Base-by-base conservation (phyloP, 1,140 invertebrate species). In the Drosophila lacteicornis region DNA sequence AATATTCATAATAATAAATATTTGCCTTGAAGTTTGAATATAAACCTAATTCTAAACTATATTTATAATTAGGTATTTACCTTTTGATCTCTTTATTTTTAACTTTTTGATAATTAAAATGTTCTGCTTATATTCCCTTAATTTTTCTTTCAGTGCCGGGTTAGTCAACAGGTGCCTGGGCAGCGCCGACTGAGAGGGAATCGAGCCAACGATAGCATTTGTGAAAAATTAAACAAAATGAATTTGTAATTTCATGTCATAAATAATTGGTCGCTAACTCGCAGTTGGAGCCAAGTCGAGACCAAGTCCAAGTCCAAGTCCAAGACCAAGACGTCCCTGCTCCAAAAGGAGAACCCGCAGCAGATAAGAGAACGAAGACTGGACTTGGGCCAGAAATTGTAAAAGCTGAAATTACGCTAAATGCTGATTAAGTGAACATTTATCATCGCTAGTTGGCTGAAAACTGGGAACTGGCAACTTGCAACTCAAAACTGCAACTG, bases 171-270 rank as follows among this genome's bases (percentile, higher is more conserved):
- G 82, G 82, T 85, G 79, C 61, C 50, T 40, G 43, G 15, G 19
- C 51, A 38, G n/a, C 8, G 47, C 9, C 9, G 7, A 60, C n/a
- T 33, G 33, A 56, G 45, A 46, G 49, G 12, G 62, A 40, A 19
- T 53, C 40, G 33, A 45, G 50, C 17, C 8, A 43, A 58, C 55
- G 62, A 60, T 45, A 60, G 70, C 76, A 62, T 90, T 90, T 85
- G 75, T 92, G 91, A 92, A 92, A 92, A 92, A 92, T 92, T 91
- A 82, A 92, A 84, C 91, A 91, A 92, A 92, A 92, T 92, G 91
- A 91, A 91, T 92, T 92, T 91, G 91, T 92, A 92, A 92, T 92
- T 92, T 92, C 81, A 91, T 92, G 91, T 92, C 91, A 92, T 92
- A 92, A 92, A 92, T 92, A 92, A 92, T 92, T 92, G 91, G 81